Base-by-base conservation (phyloP, 2,113 vertebrate genomes). In the Corvus moneduloides region DNA sequence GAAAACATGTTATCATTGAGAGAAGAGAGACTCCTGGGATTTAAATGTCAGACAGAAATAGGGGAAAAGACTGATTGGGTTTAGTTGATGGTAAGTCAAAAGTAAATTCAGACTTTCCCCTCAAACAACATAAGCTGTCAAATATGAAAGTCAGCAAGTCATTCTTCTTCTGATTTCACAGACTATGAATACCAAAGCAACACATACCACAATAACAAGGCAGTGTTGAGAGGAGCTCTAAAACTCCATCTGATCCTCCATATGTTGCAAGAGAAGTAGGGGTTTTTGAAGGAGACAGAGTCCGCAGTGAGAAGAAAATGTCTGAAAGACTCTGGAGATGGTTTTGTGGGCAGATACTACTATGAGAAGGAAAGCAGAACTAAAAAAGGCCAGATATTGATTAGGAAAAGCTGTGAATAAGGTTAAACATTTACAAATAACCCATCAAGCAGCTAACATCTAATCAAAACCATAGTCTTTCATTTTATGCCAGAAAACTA, bases 1-100 rank as follows among this genome's bases (percentile, higher is more conserved):
- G 94, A 82, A 89, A 97, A 95, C 94, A 77, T 92, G 94, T 62
- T 94, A 80, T 89, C 84, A 89, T 48, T 84, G 90, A 90, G 58
- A 82, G 54, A 88, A 80, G 79, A 92, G 52, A 81, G 39, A 24
- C 68, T 90, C 78, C 37, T 39, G 86, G 75, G 54, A 73, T 69
- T 93, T 87, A 69, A 90, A 89, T 77, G 35, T 75, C 71, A 74
- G 48, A 37, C 1, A 28, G n/a, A 82, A 90, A 79, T 10, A 72
- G 59, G 46, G 37, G 67, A 85, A 63, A 84, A 90, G 54, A 72
- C 64, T 72, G 66, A 69, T 46, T 86, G 4, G 15, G 51, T 93
- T 89, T 64, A 37, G 55, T 4, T 87, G 74, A 55, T 82, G 61
- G 16, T 20, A 91, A 85, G 46, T 80, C 59, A 93, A 78, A 90